Percentiles rank a stretch among this genome's conserved stretches.
Conservation (phyloP, 2,888 invertebrate genomes). For the Luperina testacea region DNA sequence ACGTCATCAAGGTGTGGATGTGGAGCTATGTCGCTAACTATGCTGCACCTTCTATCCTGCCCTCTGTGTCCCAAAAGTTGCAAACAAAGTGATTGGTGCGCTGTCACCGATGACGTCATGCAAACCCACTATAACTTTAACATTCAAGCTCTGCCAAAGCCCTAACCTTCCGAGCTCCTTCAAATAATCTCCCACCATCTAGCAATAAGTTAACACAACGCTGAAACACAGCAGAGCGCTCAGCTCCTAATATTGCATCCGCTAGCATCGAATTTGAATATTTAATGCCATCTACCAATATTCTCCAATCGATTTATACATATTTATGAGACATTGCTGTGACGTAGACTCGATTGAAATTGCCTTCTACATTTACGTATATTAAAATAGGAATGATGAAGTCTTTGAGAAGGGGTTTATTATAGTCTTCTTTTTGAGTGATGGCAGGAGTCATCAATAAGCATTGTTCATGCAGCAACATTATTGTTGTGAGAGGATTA, state of each 20-base stretch:
- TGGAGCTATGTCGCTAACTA: no score
- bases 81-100: no score
- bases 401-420: constrained; percentile 1
- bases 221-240: constrained; percentile 21
- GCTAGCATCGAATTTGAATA: constrained; percentile 74
- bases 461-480: not conserved
- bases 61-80: no score
- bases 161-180: constrained; percentile 8
- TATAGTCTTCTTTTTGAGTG: not conserved
- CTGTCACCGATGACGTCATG: no score
- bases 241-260: constrained; percentile 61
- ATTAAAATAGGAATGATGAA: constrained; percentile 50
- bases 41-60: no score
- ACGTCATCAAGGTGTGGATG: no score
- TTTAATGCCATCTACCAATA: constrained; percentile 70
- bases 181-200: constrained; percentile 36
- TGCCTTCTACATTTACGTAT: constrained; percentile 51
- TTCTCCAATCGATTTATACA: constrained; percentile 59
- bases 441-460: not conserved
- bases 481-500: not conserved
- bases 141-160: constrained; percentile 8
- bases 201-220: constrained; percentile 43
- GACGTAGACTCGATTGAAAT: constrained; percentile 59
- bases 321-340: constrained; percentile 64
- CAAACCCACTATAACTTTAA: not conserved